Evolutionary conservation across 2,888 invertebrate genomes (phyloP).

Genomic region (Micoletzkya japonica): DNA sequence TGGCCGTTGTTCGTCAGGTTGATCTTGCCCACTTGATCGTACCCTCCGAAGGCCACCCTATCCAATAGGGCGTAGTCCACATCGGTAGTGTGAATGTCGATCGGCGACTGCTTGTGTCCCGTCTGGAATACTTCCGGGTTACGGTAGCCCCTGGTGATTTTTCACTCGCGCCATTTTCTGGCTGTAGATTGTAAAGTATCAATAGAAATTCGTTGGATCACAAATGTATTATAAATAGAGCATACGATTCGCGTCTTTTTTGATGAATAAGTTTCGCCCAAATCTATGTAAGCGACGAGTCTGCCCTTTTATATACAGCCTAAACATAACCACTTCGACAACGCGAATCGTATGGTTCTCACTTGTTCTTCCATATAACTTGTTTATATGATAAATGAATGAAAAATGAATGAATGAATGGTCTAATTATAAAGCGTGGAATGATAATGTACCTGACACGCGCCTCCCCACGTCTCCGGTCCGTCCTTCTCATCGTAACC

Average conservation of each 20-base stretch:
- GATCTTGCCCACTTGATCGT: conserved; percentile 49
- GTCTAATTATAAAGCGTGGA: no score
- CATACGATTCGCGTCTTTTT: no score
- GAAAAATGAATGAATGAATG: not conserved
- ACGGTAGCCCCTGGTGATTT: conserved; percentile 16
- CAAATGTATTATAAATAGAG: not conserved
- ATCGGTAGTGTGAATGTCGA: conserved; percentile 56
- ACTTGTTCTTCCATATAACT: no score
- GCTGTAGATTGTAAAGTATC: no score
- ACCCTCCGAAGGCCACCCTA: conserved; percentile 54
- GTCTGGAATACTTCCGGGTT: conserved; percentile 27
- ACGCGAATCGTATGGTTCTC: no score
- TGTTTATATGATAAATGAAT: not conserved
- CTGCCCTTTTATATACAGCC: no score
- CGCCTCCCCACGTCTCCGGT: conserved; percentile 51
- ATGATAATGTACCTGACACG: conserved; percentile 49
- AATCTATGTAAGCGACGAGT: no score
- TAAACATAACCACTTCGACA: no score
- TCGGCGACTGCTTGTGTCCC: conserved; percentile 52
- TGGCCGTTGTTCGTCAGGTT: conserved; percentile 55
- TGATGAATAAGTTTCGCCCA: no score
- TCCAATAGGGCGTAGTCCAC: conserved; percentile 49
- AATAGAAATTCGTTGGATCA: no score
- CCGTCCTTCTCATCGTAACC: conserved; percentile 54
- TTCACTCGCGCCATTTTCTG: no score